Evolutionary conservation across 2,888 invertebrate genomes (phyloP).

Genomic region (Thecophora atra): DNA sequence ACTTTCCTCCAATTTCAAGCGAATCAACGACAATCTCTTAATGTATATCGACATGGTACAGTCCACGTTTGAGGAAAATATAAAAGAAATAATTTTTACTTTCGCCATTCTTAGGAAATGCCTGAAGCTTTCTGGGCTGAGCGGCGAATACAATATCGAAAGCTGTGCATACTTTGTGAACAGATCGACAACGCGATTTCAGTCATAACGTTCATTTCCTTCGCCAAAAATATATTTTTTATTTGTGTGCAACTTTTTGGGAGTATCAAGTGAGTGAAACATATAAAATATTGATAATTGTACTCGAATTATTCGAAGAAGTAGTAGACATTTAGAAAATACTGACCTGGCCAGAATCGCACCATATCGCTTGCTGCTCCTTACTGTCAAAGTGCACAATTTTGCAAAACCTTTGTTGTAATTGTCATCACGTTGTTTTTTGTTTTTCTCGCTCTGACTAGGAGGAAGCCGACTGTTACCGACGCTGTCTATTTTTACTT

Average conservation of each 20-base stretch:
- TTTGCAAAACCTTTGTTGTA: too few relatives aligned
- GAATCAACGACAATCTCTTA: constrained; percentile 69
- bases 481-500: constrained; percentile 69
- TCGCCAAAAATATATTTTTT: constrained; percentile 70
- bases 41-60: constrained; percentile 68
- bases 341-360: too few relatives aligned
- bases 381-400: too few relatives aligned
- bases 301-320: too few relatives aligned
- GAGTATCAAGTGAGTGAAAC: constrained; percentile 66
- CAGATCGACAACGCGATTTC: constrained; percentile 68
- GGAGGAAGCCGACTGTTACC: constrained; percentile 61
- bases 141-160: constrained; percentile 68
- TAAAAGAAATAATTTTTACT: neutral
- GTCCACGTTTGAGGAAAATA: neutral
- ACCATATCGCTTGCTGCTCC: too few relatives aligned
- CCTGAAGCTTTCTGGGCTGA: constrained; percentile 67
- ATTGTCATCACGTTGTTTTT: neutral
- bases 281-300: too few relatives aligned
- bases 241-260: constrained; percentile 70
- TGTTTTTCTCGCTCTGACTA: constrained; percentile 42
- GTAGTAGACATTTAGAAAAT: too few relatives aligned
- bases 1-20: constrained; percentile 72
- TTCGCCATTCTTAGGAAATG: constrained; percentile 52
- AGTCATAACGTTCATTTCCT: constrained; percentile 68
- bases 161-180: constrained; percentile 67